These are phyloP conservation scores for Lacerta agilis DNA, from an alignment of 2,797 vertebrate genomes.

Conservation along the genomic window DNA sequence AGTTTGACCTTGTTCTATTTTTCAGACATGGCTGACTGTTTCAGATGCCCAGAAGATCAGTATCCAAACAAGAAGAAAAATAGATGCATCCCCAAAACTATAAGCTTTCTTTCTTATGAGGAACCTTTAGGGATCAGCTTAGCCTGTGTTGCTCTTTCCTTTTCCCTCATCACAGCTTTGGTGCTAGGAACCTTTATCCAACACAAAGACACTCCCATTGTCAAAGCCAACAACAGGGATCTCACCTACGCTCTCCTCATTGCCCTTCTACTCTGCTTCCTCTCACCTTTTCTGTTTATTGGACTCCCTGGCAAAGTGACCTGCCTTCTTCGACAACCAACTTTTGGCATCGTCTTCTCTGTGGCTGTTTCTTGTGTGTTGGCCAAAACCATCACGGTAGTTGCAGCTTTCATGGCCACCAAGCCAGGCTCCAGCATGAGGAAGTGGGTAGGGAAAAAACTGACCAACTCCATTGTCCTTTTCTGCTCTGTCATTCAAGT, in stretches of 20 bases:
- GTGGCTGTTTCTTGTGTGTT: background rate
- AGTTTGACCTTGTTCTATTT: background rate
- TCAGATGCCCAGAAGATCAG: conserved; percentile 5
- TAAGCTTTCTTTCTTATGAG: background rate
- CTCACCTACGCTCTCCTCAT: background rate
- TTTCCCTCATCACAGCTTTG: background rate
- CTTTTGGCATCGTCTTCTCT: conserved; percentile 2
- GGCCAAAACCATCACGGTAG: conserved; percentile 25
- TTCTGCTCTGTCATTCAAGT: background rate
- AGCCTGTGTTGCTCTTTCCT: background rate
- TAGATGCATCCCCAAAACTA: background rate
- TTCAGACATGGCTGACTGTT: background rate
- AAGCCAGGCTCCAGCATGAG: background rate
- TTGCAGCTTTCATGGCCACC: conserved; percentile 13
- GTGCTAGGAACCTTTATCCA: background rate
- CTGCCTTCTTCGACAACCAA: background rate
- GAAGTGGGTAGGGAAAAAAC: conserved; percentile 2
- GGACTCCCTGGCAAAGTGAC: background rate
- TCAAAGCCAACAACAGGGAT: background rate
- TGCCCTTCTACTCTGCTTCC: background rate
- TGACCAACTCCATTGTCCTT: background rate
- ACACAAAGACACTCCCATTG: background rate
- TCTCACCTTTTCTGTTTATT: background rate
- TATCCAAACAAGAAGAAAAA: background rate
- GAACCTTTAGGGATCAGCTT: conserved; percentile 12